These are phyloP conservation scores for Geotrypetes seraphini DNA, from an alignment of 2,797 vertebrate species.

Conservation along the genomic window DNA sequence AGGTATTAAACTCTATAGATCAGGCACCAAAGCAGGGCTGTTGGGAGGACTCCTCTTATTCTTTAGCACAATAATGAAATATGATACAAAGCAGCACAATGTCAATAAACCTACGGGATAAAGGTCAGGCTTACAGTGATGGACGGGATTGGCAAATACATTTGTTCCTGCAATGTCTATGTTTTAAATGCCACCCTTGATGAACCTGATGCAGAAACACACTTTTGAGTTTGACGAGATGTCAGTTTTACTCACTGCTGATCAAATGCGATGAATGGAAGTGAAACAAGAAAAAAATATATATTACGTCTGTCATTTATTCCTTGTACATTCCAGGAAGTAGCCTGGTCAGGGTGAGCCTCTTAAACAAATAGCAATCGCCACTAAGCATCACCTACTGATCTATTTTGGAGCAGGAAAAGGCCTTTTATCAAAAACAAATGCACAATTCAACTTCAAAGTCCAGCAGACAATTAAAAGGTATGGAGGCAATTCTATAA, in stretches of 20 bases:
- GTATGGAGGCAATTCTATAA: too few species aligned
- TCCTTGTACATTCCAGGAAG: constrained; percentile 43
- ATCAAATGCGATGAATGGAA: constrained; percentile 68
- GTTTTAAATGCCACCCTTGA: constrained; percentile 64
- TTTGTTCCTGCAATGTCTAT: constrained; percentile 55
- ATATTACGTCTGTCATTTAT: constrained; percentile 55
- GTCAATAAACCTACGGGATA: constrained; percentile 57
- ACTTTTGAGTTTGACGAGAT: constrained; percentile 59
- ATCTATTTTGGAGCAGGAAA: constrained; percentile 29
- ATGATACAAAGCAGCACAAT: constrained; percentile 45
- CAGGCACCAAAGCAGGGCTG: constrained; percentile 15
- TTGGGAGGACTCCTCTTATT: constrained; percentile 32
- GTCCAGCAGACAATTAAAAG: constrained; percentile 12
- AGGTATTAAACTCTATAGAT: constrained; percentile 2
- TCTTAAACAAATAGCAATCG: constrained; percentile 55
- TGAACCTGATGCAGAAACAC: constrained; percentile 45
- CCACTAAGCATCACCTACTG: constrained; percentile 35
- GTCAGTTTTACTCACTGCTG: constrained; percentile 62
- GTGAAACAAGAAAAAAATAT: constrained; percentile 59
- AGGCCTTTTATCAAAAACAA: constrained; percentile 18
- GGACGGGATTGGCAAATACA: constrained; percentile 49
- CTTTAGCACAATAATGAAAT: constrained; percentile 41
- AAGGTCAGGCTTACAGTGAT: constrained; percentile 60
- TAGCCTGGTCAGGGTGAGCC: constrained; percentile 46
- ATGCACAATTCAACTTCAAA: constrained; percentile 29